A percentile compares a stretch with the other conserved stretches of the same genome.
phyloP scores from a whole-genome alignment of 2,113 vertebrate genomes.

The Poecile atricapillus region DNA sequence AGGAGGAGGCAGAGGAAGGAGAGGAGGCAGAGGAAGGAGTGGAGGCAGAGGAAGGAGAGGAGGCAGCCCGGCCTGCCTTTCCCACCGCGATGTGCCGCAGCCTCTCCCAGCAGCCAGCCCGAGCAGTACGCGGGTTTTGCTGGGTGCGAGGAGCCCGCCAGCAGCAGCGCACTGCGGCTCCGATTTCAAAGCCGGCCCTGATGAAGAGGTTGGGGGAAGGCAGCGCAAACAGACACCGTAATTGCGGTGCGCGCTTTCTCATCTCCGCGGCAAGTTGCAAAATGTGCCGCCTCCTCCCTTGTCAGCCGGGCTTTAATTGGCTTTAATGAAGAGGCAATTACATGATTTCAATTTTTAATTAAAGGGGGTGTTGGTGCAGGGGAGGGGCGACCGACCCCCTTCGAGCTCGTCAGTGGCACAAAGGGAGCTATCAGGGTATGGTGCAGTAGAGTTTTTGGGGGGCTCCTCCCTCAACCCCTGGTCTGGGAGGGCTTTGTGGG shows the following conservation, averaged over 20 bases:
- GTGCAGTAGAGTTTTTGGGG: background rate
- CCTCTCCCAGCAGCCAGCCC: background rate
- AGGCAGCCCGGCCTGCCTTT: background rate
- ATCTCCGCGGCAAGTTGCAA: constrained; percentile 21
- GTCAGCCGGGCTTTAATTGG: constrained; percentile 42
- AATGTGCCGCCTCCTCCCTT: constrained; percentile 52
- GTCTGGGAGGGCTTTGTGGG: background rate
- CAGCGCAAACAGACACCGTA: constrained; percentile 27
- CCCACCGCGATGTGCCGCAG: rapidly evolving
- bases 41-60: background rate
- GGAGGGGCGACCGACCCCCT: background rate
- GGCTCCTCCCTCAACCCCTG: background rate
- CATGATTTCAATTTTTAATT: constrained; percentile 48
- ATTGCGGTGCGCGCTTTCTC: constrained; percentile 14
- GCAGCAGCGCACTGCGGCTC: background rate
- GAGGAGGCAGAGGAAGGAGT: background rate
- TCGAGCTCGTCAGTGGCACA: background rate
- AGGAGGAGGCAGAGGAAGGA: background rate
- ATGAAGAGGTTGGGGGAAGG: background rate
- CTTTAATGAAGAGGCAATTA: constrained; percentile 56
- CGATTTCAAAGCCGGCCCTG: constrained; percentile 12
- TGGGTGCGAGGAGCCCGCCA: background rate
- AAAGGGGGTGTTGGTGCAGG: background rate
- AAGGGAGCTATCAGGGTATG: background rate
- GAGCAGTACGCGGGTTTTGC: background rate